Base-by-base conservation (phyloP, 2,888 invertebrate species). In the Sericinus montela region DNA sequence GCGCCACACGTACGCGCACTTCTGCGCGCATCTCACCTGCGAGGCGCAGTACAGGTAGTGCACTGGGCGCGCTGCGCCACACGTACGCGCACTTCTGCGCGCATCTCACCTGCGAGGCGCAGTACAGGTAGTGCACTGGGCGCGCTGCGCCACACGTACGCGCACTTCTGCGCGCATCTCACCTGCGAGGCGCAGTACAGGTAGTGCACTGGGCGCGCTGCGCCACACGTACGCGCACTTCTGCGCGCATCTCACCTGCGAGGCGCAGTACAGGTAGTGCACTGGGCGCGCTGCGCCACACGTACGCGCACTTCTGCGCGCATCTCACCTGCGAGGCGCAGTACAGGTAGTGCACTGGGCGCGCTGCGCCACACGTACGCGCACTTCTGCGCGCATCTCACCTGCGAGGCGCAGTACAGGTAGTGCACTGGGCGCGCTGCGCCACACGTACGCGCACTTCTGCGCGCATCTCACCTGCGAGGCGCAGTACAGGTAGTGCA, bases 21-120 rank as follows among this genome's bases (percentile, higher is more conserved):
- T 99, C 85, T 97, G 97, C 75, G 95, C 97, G 39, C 98, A 98
- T 77, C 95, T 99, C 57, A 95, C 97, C 1, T 97, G 97, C 67
- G 97, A 98, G 34, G 97, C 98, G 64, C 86, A 98, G 23, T 90
- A 98, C 30, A 99, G 99, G 84, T 98, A 98, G 13, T 99, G 99
- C 84, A 97, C 98, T n/a, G 75, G 92, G 94, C 69, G 90, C 93
- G 19, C 97, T 97, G 0, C 92, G 95, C 54, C 94, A 95, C 67
- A 94, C 95, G 59, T 98, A 98, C 80, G 93, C 95, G 30, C 93
- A 95, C 69, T 98, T 99, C 85, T 97, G 97, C 75, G 95, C 97
- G 39, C 98, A 98, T 77, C 95, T 99, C 57, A 95, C 97, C 1
- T 97, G 97, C 67, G 97, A 98, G 34, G 97, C 98, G 64, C 86